phyloP scores from a whole-genome alignment of 2,888 invertebrate species.

The Napeogenes inachia region DNA sequence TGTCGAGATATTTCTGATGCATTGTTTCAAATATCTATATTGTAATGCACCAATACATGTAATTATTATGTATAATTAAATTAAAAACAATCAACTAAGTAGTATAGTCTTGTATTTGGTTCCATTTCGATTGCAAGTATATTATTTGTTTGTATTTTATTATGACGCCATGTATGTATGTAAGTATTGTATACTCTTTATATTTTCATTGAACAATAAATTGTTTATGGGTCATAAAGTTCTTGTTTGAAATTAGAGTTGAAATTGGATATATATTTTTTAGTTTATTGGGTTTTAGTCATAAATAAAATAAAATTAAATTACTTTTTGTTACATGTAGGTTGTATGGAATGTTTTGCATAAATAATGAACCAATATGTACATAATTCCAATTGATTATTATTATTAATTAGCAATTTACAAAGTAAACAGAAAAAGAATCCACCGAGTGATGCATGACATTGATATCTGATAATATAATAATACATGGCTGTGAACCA shows the following conservation, averaged over 20 bases:
- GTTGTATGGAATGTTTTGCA: too few relatives aligned
- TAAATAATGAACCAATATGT: too few relatives aligned
- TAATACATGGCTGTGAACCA: constrained; percentile 28
- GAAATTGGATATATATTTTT: not conserved
- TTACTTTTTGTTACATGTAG: not conserved
- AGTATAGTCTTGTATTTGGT: not conserved
- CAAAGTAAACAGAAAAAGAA: too few relatives aligned
- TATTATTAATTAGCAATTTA: too few relatives aligned
- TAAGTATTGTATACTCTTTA: not conserved
- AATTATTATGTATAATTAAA: too few relatives aligned
- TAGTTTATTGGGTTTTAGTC: not conserved
- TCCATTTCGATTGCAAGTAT: not conserved
- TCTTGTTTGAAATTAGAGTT: constrained; percentile 13
- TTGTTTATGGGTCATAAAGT: constrained; percentile 31
- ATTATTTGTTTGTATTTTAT: constrained; percentile 7
- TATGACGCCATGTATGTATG: constrained; percentile 8
- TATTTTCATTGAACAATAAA: constrained; percentile 31
- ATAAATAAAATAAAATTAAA: not conserved
- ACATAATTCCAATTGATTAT: too few relatives aligned
- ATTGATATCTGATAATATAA: too few relatives aligned
- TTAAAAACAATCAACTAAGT: not conserved
- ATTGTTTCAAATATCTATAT: too few relatives aligned
- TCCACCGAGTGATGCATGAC: too few relatives aligned
- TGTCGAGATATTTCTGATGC: not conserved
- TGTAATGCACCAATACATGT: too few relatives aligned